phyloP scores from a whole-genome alignment of 2,113 vertebrate genomes.

The Okapia johnstoni region DNA sequence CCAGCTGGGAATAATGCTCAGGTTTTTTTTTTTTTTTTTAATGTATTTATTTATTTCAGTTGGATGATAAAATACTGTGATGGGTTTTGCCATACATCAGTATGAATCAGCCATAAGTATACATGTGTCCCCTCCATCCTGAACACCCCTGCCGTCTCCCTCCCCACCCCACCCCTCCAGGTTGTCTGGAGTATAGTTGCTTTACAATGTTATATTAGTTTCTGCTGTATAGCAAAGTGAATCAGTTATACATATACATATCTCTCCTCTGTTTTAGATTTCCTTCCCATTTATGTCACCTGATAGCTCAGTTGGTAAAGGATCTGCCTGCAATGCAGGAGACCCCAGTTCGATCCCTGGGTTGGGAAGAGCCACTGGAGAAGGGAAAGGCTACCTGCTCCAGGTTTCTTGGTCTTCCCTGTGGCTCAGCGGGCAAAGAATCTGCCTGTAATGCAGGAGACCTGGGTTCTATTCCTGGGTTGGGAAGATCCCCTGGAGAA shows the following conservation, averaged over 20 bases:
- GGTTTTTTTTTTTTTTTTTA: neutral
- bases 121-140: neutral
- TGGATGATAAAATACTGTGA: neutral
- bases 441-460: neutral
- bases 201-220: neutral
- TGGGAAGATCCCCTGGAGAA: neutral
- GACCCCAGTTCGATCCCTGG: neutral
- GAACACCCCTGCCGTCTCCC: neutral
- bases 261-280: neutral
- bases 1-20: neutral
- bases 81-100: neutral
- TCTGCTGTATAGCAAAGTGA: neutral
- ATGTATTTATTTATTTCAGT: neutral
- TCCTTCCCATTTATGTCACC: neutral
- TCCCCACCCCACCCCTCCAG: neutral
- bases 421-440: fast-evolving
- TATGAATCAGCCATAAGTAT: neutral
- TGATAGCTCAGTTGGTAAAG: neutral
- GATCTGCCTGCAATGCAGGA: neutral
- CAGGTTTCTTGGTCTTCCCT: neutral
- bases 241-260: neutral
- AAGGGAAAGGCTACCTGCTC: neutral
- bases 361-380: neutral
- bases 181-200: neutral
- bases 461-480: neutral